Percentiles rank a stretch among this genome's conserved stretches.
phyloP scores from a whole-genome alignment of 1,140 invertebrate species.

The Cotesia vestalis region DNA sequence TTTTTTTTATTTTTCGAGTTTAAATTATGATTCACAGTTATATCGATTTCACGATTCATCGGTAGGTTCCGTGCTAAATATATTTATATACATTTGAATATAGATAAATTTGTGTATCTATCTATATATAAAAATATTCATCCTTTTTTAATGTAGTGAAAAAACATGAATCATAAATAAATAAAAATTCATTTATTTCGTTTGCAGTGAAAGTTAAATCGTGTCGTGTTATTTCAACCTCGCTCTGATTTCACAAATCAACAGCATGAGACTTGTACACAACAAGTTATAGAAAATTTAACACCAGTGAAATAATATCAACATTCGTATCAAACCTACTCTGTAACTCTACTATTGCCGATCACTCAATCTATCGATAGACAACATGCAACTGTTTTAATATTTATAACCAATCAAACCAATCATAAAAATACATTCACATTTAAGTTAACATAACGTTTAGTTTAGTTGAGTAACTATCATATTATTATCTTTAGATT shows the following conservation, averaged over 20 bases:
- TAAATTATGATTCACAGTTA: conserved; percentile 49
- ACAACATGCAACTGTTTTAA: too few species aligned
- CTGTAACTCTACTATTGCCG: too few species aligned
- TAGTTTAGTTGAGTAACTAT: too few species aligned
- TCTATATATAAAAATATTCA: conserved; percentile 8
- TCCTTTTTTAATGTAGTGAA: conserved; percentile 20
- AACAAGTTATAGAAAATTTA: neutral
- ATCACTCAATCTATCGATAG: too few species aligned
- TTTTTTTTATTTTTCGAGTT: conserved; percentile 25
- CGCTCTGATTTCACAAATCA: conserved; percentile 21
- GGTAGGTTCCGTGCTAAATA: neutral
- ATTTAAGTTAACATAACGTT: too few species aligned
- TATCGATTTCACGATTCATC: conserved; percentile 41
- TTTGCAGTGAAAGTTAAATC: conserved; percentile 25
- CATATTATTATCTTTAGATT: neutral
- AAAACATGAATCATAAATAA: conserved; percentile 21
- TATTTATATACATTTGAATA: conserved; percentile 13
- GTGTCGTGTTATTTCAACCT: conserved; percentile 8
- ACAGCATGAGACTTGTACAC: conserved; percentile 1
- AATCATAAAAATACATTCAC: too few species aligned
- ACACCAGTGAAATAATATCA: too few species aligned
- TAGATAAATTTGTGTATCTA: conserved; percentile 8
- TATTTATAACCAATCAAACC: too few species aligned
- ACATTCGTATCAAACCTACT: too few species aligned
- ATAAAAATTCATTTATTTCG: conserved; percentile 20